These are phyloP conservation scores for Thomomys bottae DNA, from an alignment of 2,113 vertebrate species.

Conservation along the genomic window DNA sequence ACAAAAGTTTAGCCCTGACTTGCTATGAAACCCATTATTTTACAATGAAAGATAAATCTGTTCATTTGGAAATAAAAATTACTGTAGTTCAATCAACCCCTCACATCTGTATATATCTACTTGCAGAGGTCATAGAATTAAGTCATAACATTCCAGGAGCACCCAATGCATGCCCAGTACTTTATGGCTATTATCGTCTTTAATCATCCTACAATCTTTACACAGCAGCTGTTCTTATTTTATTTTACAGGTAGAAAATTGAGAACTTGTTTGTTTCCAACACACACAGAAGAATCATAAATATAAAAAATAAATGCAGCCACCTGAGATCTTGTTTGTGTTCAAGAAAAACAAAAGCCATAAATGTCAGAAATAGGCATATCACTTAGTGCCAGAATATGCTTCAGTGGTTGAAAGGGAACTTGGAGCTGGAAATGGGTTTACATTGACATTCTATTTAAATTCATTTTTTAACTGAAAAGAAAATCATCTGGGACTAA, in stretches of 20 bases:
- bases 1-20: not conserved
- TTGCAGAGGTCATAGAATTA: constrained; percentile 26
- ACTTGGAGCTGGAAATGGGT: constrained; percentile 82
- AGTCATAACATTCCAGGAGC: not conserved
- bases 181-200: constrained; percentile 18
- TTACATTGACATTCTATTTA: constrained; percentile 86
- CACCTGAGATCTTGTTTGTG: constrained; percentile 72
- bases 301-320: constrained; percentile 67
- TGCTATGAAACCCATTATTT: constrained; percentile 16
- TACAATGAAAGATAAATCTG: constrained; percentile 8
- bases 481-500: constrained; percentile 82
- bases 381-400: constrained; percentile 73
- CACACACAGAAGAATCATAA: constrained; percentile 70
- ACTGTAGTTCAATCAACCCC: not conserved
- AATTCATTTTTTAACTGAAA: constrained; percentile 83
- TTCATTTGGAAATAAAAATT: constrained; percentile 10
- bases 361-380: constrained; percentile 85
- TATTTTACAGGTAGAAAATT: constrained; percentile 66
- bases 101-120: not conserved
- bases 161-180: not conserved
- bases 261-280: constrained; percentile 65
- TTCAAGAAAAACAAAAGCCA: constrained; percentile 73
- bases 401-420: constrained; percentile 68
- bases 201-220: constrained; percentile 37
- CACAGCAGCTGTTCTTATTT: constrained; percentile 65